Base-by-base conservation (phyloP, 1,140 invertebrate genomes). In the Ips typographus region DNA sequence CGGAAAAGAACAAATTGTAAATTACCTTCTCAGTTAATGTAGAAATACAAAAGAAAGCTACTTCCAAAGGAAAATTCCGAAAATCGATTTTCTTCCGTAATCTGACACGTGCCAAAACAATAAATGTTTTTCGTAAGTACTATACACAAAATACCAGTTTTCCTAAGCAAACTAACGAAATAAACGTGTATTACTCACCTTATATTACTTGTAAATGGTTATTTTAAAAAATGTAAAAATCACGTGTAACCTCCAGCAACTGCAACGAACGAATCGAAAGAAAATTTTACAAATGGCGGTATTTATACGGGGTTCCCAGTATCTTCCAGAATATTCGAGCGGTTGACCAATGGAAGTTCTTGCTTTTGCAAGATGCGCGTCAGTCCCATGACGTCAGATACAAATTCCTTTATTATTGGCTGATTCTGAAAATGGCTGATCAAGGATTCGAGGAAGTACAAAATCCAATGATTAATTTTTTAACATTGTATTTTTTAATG, bases 201-300 rank as follows among this genome's bases (percentile, higher is more conserved):
- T 6, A 40, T 22, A 5, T 47, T 61, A 5, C 4, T 61, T 42
- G 2, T 6, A 49, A 22, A 8, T 2, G 47, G 59, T 41, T 61
- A 59, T 39, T 59, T 59, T 59, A 47, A 59, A 67, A 60, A 59
- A 58, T 53, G 42, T 65, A 56, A 56, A 65, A 7, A 36, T 41
- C 55, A 39, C 41, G 52, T 67, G 42, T 59, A 67, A 67, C 65
- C 65, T 67, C 40, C 59, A 38, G 36, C 66, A 60, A 68, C 66
- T 61, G 66, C 66, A 68, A 68, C 43, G 66, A 62, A 7, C 47
- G 58, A 68, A 68, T 61, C 66, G 36, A 55, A 47, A 8, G 37
- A 68, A 40, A 52, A 55, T 68, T 59, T 68, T 62, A 47, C 58
- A 68, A 68, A 68, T 68, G 66, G 66, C 58, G 58, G 66, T 47